Evolutionary conservation across 2,797 vertebrate species (phyloP).

Genomic region (Eleutherodactylus coqui): DNA sequence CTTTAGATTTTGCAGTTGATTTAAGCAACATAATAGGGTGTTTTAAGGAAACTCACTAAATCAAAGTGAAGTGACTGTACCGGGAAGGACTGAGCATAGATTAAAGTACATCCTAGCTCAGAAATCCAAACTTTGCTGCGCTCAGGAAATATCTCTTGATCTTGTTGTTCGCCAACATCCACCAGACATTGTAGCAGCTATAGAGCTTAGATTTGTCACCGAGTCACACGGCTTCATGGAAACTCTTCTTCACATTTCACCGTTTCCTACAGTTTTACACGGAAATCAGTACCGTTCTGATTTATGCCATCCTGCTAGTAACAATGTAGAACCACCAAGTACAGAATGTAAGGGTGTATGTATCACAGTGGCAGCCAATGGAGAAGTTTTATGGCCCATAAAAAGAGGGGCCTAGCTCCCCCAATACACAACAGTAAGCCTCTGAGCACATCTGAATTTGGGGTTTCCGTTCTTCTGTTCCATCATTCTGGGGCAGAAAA

Average conservation of each 20-base stretch:
- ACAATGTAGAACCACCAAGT: not conserved
- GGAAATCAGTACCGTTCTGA: not conserved
- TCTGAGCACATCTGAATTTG: no score
- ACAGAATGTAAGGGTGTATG: not conserved
- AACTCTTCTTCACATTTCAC: no score
- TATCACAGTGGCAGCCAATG: no score
- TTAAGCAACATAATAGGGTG: constrained; percentile 29
- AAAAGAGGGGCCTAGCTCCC: no score
- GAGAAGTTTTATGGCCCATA: no score
- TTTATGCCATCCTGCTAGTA: not conserved
- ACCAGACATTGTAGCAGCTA: not conserved
- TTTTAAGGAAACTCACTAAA: constrained; percentile 22
- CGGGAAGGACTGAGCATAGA: not conserved
- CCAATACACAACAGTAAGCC: no score
- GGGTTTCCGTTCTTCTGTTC: no score
- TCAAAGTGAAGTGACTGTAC: not conserved
- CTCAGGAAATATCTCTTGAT: no score
- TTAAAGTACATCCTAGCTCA: not conserved
- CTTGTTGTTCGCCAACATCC: no score
- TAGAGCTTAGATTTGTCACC: not conserved
- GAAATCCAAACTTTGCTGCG: not conserved
- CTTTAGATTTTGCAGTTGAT: constrained; percentile 13
- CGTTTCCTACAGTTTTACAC: not conserved
- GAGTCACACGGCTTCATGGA: not conserved
- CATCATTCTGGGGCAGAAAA: no score